Base-by-base conservation (phyloP, 1,140 invertebrate species). In the Drosophila fuyamai region DNA sequence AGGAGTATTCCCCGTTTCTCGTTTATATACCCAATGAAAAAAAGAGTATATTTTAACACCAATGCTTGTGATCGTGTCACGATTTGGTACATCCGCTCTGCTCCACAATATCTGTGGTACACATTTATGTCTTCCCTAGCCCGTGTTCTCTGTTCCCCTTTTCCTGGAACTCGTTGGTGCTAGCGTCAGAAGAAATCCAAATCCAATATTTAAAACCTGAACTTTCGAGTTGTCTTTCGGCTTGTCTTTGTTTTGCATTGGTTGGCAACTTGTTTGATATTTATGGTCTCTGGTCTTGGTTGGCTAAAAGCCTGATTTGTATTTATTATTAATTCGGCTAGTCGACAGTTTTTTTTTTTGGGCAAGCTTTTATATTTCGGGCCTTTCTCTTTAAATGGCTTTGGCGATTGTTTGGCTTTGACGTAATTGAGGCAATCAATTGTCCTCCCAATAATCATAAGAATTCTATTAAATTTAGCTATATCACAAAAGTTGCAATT, bases 341-440 rank as follows among this genome's bases (percentile, higher is more conserved):
- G 62, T 68, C 56, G 18, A 65, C 62, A 60, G 56, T 79, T 73
- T 74, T 51, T 62, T 48, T 74, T 58, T 50, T 35, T 78, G 43
- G 57, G 18, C 61, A 66, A 46, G 67, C 65, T 57, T 58, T 71
- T 71, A 58, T 48, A 53, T 65, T 58, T 51, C 27, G 27, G 48
- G 81, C 84, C 81, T 90, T 90, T 88, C 85, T 81, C 80, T 57
- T 74, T 73, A 71, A 71, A 76, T 71, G 74, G 50, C 55, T 77
- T 62, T 47, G 48, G 13, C 40, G 59, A 43, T 63, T 74, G 68
- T 66, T 63, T 78, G 58, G 14, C 46, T 75, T 81, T 84, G 65
- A 66, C 65, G 65, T 68, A 89, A 89, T 81, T 84, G 79, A 65
- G 81, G 86, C 78, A 82, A 82, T 90, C 81, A 82, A 81, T 85